Evolutionary conservation across 1,140 invertebrate genomes (phyloP), one percentile per base, ranked within the genome.

Genomic region (Dendroctonus ponderosae): DNA sequence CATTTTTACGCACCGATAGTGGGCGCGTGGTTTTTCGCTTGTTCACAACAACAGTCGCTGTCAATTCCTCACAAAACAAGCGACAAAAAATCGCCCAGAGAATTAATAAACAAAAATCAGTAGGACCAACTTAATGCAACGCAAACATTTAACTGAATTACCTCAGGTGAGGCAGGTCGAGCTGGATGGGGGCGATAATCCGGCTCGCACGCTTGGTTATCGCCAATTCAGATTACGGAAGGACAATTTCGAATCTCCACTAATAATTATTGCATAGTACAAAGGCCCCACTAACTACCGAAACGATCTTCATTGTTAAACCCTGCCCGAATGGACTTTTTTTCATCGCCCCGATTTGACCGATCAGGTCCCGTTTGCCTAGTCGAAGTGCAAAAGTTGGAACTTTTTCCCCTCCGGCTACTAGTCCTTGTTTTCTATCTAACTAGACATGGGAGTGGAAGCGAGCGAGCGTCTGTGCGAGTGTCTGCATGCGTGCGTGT

Each of bases 121-220:
- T 66, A 66, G 65, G 65, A 66, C 65, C 57, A 66, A 66, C 46
- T 60, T 26, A 61, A 53, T 60, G 61, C 65, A 66, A 66, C 65
- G 65, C 65, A 66, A 60, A 58, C 38, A 66, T 40, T 26, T 39
- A 64, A 64, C 40, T 52, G 52, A 14, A 37, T 54, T 54, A 64
- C 14, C 62, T 44, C 39, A 56, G 9, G 49, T 57, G n/a, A 57
- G 42, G 9, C 39, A 41, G 8, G 8, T 26, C 26, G 26, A 26
- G 26, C 43, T 9, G 8, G n/a, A 9, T 46, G 43, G n/a, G 43
- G 43, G 8, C 43, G 43, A 46, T 46, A 12, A 26, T 26, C 26
- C 26, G 26, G 26, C 26, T 11, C 15, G 51, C 8, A 9, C 5
- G 14, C 11, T 57, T 43, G 7, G 41, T 42, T 42, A 57, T 12